Conservation (phyloP, 2,113 vertebrate species). For the Ptilonorhynchus violaceus region DNA sequence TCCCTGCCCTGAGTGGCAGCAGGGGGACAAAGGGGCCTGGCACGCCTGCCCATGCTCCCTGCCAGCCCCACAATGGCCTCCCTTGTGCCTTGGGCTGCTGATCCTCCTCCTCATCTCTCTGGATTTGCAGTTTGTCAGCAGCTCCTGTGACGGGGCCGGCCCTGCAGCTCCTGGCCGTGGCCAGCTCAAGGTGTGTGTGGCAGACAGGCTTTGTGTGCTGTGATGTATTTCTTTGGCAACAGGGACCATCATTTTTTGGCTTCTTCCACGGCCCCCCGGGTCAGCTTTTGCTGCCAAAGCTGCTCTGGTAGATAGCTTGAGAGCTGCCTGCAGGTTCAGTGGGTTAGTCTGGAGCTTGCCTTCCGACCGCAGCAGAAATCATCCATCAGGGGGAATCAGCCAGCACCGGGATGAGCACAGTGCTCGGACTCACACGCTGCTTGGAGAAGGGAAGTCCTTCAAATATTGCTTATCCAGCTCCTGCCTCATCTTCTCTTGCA, state of each 20-base stretch:
- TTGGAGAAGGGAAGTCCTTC: slow-evolving; percentile 14
- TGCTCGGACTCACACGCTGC: neutral
- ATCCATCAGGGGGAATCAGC: slow-evolving; percentile 19
- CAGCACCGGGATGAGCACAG: slow-evolving; percentile 1
- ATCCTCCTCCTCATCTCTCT: slow-evolving; percentile 52
- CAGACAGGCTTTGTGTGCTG: slow-evolving; percentile 38
- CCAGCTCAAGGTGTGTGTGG: slow-evolving; percentile 65
- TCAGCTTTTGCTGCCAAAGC: slow-evolving; percentile 31
- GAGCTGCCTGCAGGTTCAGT: slow-evolving; percentile 28
- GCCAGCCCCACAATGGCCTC: slow-evolving; percentile 64
- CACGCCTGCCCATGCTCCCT: neutral
- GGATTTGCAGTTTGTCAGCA: slow-evolving; percentile 30
- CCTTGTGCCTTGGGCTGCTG: slow-evolving; percentile 47
- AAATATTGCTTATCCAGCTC: neutral
- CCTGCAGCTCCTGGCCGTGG: slow-evolving; percentile 40
- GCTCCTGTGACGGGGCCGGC: neutral
- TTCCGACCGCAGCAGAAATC: slow-evolving; percentile 53
- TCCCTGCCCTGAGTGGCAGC: slow-evolving; percentile 47
- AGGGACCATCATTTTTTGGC: neutral
- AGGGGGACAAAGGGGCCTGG: slow-evolving; percentile 67
- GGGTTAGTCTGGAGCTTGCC: slow-evolving; percentile 41
- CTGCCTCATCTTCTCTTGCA: neutral
- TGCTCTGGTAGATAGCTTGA: slow-evolving; percentile 12
- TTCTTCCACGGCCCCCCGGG: neutral
- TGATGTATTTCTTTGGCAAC: slow-evolving; percentile 38